Evolutionary conservation across 2,797 vertebrate genomes (phyloP).

Genomic region (Amniataba percoides): DNA sequence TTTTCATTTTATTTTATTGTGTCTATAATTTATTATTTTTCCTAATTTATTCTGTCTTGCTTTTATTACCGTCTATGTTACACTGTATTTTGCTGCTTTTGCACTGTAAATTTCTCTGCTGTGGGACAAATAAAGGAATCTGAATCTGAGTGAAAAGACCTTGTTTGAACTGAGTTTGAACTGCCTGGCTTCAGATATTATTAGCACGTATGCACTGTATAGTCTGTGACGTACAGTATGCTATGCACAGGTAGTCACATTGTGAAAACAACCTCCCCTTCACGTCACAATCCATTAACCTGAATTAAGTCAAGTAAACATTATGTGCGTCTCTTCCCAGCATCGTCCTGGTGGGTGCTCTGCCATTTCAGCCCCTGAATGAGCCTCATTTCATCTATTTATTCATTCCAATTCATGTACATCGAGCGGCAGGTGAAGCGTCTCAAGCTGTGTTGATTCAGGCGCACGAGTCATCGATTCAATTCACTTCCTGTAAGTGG

Average conservation of each 20-base stretch:
- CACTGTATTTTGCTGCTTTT: too few relatives aligned
- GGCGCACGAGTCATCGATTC: conserved; percentile 39
- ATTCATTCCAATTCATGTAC: conserved; percentile 18
- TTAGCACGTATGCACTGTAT: background rate
- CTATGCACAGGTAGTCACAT: background rate
- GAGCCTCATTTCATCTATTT: conserved; percentile 14
- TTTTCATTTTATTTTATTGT: too few relatives aligned
- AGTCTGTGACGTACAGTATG: background rate
- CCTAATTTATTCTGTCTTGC: too few relatives aligned
- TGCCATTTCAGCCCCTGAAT: background rate
- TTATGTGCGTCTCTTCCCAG: background rate
- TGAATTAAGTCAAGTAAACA: conserved; percentile 19
- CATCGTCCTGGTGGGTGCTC: background rate
- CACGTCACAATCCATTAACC: conserved; percentile 12
- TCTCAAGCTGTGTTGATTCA: conserved; percentile 16
- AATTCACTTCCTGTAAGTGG: conserved; percentile 32
- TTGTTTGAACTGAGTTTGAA: too few relatives aligned
- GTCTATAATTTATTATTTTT: too few relatives aligned
- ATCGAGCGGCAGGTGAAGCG: conserved; percentile 15
- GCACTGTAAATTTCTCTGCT: too few relatives aligned
- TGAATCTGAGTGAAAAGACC: too few relatives aligned
- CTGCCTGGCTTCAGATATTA: too few relatives aligned
- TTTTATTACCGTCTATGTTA: too few relatives aligned
- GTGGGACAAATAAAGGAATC: too few relatives aligned
- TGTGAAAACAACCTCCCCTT: background rate